Percentiles rank a stretch among this genome's conserved stretches.
Evolutionary conservation across 2,113 vertebrate species (phyloP).

Genomic region (Xiphophorus hellerii): DNA sequence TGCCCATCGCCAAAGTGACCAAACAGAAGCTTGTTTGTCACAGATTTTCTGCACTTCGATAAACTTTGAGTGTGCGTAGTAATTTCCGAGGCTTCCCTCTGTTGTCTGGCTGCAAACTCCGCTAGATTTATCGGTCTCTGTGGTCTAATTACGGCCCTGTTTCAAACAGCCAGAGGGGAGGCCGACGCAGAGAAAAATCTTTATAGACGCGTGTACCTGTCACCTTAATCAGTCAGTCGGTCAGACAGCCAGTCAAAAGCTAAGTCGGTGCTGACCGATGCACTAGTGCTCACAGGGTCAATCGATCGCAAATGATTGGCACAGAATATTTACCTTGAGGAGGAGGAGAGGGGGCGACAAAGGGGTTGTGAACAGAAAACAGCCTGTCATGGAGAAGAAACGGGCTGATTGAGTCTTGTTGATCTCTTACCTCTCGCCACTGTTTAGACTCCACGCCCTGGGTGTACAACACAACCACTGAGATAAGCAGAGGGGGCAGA

Average conservation of each 20-base stretch:
- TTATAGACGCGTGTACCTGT: conserved; percentile 61
- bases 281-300: conserved; percentile 59
- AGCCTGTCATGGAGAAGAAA: conserved; percentile 25
- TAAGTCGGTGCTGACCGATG: conserved; percentile 33
- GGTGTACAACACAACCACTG: conserved; percentile 95
- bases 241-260: conserved; percentile 64
- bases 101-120: conserved; percentile 16
- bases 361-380: conserved; percentile 25
- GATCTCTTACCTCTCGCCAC: conserved; percentile 91
- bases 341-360: background rate
- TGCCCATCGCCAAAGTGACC: background rate
- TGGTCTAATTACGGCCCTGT: conserved; percentile 35
- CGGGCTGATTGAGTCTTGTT: conserved; percentile 53
- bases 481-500: conserved; percentile 20
- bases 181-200: conserved; percentile 52
- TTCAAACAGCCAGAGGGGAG: conserved; percentile 27
- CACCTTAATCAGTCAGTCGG: conserved; percentile 64
- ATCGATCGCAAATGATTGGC: conserved; percentile 69
- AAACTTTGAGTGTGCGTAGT: conserved; percentile 3
- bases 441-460: conserved; percentile 91
- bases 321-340: conserved; percentile 53
- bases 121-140: conserved; percentile 14
- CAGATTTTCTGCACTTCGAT: background rate
- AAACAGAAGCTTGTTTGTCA: background rate
- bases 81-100: conserved; percentile 19